Conservation (phyloP, 2,888 invertebrate species). For the Laothoe populi region DNA sequence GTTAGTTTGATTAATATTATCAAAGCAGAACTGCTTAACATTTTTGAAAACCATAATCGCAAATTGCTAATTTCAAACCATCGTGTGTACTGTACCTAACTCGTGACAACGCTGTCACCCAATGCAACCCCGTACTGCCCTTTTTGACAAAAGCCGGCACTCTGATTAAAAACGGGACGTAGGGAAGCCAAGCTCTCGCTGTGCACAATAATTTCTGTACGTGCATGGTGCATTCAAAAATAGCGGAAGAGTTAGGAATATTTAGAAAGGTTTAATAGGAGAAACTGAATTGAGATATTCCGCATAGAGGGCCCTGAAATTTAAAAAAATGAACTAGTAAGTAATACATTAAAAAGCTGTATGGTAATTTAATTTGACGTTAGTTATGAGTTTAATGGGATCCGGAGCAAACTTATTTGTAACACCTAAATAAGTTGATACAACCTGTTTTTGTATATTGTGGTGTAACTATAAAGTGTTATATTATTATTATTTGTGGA, state of each 20-base stretch:
- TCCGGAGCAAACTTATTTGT: too few species aligned
- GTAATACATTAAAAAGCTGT: too few species aligned
- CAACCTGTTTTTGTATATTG: too few species aligned
- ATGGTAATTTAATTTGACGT: too few species aligned
- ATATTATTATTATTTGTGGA: too few species aligned
- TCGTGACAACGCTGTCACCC: not conserved
- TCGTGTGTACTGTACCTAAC: not conserved
- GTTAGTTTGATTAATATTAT: too few species aligned
- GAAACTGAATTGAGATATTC: not conserved
- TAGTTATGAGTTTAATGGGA: too few species aligned
- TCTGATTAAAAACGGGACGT: conserved; percentile 40
- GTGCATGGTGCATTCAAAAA: conserved; percentile 31
- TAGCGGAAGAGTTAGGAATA: conserved; percentile 32
- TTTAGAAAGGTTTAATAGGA: conserved; percentile 29
- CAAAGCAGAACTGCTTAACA: too few species aligned
- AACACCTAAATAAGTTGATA: too few species aligned
- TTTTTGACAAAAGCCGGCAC: conserved; percentile 34
- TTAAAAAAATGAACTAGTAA: too few species aligned
- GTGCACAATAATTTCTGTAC: conserved; percentile 34
- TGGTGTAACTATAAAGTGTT: too few species aligned
- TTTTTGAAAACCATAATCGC: not conserved
- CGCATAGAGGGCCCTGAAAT: too few species aligned
- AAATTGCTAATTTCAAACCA: not conserved
- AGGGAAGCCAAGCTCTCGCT: conserved; percentile 16
- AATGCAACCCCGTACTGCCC: not conserved